A percentile compares a stretch with the other conserved stretches of the same genome.
Conservation (phyloP, 2,888 invertebrate genomes). For the Epinotia nisella region DNA sequence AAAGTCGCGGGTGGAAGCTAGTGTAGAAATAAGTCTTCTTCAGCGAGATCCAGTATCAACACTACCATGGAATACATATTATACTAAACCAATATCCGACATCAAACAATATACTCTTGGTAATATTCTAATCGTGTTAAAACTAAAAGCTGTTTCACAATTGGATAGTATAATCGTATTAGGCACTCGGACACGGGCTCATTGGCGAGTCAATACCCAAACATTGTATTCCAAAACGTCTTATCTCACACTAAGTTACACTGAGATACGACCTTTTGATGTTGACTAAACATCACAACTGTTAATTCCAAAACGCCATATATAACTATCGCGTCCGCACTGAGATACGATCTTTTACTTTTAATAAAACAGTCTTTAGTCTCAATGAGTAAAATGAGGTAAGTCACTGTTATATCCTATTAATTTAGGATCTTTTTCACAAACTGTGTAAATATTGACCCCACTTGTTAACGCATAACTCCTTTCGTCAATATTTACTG, state of each 20-base stretch:
- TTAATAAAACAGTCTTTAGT: not conserved
- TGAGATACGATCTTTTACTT: not conserved
- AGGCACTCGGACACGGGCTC: conserved; percentile 22
- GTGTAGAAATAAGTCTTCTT: too few relatives aligned
- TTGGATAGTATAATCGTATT: conserved; percentile 32
- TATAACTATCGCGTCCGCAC: not conserved
- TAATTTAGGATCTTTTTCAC: not conserved
- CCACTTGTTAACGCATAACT: conserved; percentile 29
- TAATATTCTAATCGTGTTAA: not conserved
- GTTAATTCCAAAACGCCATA: not conserved
- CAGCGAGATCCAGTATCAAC: too few relatives aligned
- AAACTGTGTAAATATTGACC: conserved; percentile 19
- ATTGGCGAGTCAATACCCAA: conserved; percentile 17
- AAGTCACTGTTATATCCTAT: not conserved
- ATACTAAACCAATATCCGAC: too few relatives aligned
- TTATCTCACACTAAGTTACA: not conserved
- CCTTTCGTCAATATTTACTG: conserved; percentile 26
- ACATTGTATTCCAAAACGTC: conserved; percentile 6
- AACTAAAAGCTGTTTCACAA: conserved; percentile 13
- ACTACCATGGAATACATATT: too few relatives aligned
- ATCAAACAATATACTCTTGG: conserved; percentile 2
- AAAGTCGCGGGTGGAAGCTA: too few relatives aligned
- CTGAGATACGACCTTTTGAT: not conserved
- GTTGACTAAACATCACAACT: not conserved
- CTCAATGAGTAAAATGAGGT: not conserved